Conservation (phyloP, 2,888 invertebrate species). For the Artemia sp. region DNA sequence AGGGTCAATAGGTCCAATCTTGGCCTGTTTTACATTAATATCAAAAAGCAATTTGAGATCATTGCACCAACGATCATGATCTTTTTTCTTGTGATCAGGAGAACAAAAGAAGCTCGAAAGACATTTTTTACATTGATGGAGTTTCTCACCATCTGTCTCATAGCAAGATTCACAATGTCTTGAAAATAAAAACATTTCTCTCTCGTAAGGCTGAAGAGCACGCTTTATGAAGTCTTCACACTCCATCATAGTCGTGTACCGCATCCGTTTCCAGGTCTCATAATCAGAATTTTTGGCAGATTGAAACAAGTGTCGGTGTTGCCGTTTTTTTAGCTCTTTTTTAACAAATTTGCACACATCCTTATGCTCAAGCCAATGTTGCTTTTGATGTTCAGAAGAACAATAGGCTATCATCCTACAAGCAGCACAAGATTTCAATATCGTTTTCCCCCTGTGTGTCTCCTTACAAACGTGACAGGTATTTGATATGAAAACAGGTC, state of each 20-base stretch:
- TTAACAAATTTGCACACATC: slow-evolving; percentile 44
- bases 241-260: slow-evolving; percentile 44
- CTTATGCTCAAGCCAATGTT: slow-evolving; percentile 42
- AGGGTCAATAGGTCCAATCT: slow-evolving; percentile 42
- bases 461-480: slow-evolving; percentile 41
- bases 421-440: slow-evolving; percentile 33
- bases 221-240: slow-evolving; percentile 43
- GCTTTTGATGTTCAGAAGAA: slow-evolving; percentile 41
- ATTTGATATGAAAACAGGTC: slow-evolving; percentile 34
- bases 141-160: slow-evolving; percentile 29
- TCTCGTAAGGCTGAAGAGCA: slow-evolving; percentile 45
- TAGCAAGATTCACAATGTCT: slow-evolving; percentile 44
- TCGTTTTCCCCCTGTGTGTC: slow-evolving; percentile 32
- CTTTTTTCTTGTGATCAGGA: slow-evolving; percentile 37
- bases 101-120: slow-evolving; percentile 36
- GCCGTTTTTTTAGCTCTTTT: slow-evolving; percentile 37
- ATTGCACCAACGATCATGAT: slow-evolving; percentile 43
- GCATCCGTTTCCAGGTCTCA: slow-evolving; percentile 34
- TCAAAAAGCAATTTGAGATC: slow-evolving; percentile 44
- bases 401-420: slow-evolving; percentile 50
- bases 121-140: slow-evolving; percentile 24
- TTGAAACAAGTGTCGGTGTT: slow-evolving; percentile 38
- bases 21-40: slow-evolving; percentile 42
- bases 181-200: slow-evolving; percentile 49
- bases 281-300: slow-evolving; percentile 34